phyloP scores from a whole-genome alignment of 2,888 invertebrate genomes.

The Drosophila formosana region DNA sequence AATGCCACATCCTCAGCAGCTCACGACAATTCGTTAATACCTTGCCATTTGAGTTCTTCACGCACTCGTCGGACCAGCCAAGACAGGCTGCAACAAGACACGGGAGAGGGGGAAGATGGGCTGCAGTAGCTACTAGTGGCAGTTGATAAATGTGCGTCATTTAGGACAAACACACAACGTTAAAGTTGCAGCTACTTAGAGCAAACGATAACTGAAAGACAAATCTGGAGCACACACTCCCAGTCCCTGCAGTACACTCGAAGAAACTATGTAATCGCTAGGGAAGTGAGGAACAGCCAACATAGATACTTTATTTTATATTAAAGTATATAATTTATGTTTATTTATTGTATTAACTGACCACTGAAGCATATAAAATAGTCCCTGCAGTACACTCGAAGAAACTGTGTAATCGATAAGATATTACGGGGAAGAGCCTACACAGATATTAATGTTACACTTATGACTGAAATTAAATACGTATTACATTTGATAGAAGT shows the following conservation, averaged over 20 bases:
- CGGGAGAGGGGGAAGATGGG: slow-evolving; percentile 12
- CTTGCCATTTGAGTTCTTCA: slow-evolving; percentile 82
- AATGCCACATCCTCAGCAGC: slow-evolving; percentile 40
- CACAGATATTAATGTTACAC: too few species aligned
- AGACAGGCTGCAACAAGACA: slow-evolving; percentile 10
- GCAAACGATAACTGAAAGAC: slow-evolving; percentile 59
- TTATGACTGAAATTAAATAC: too few species aligned
- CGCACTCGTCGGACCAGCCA: slow-evolving; percentile 69
- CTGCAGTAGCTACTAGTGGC: slow-evolving; percentile 45
- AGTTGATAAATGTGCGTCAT: slow-evolving; percentile 76
- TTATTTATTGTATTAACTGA: too few species aligned
- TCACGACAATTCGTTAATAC: slow-evolving; percentile 82
- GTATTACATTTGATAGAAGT: too few species aligned
- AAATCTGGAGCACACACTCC: slow-evolving; percentile 70
- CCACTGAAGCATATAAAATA: too few species aligned
- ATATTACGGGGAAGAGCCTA: too few species aligned
- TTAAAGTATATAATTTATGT: too few species aligned
- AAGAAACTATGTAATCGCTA: slow-evolving; percentile 3
- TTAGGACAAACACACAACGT: slow-evolving; percentile 69
- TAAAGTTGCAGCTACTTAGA: slow-evolving; percentile 71
- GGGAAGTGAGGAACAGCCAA: background rate
- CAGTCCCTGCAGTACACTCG: slow-evolving; percentile 21
- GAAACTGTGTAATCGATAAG: too few species aligned
- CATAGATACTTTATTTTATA: too few species aligned
- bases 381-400: too few species aligned